Base-by-base conservation (phyloP, 1,140 invertebrate genomes). In the Calephelis virginiensis region DNA sequence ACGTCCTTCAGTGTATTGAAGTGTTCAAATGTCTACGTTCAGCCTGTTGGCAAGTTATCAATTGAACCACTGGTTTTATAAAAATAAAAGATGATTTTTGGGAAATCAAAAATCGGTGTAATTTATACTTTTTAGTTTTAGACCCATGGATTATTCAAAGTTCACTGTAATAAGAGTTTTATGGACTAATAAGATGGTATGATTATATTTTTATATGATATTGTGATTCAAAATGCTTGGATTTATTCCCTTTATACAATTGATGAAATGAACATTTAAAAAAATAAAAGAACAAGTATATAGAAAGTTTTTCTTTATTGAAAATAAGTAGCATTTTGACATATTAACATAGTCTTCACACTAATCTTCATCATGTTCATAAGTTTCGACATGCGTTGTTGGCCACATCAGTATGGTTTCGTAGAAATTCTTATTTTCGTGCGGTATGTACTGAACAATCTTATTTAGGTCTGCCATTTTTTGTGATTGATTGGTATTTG, bases 381-480 rank as follows among this genome's bases (percentile, higher is more conserved):
- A 13, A 50, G 49, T 50, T 50, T 50, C 49, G 49, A 50, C 49
- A 28, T 50, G 6, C 13, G 49, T 50, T 50, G 49, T 50, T 50
- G 49, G 49, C 5, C 49, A 50, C 49, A 50, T 50, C 14, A 50
- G 49, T 50, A 50, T 50, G 14, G 49, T 50, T 50, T 50, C 14
- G 49, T 50, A 50, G 14, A 50, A 50, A 50, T 50, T 50, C 13
- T 50, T 50, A n/a, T 50, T 50, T 50, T 50, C 49, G 49, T 50
- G 49, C 49, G 13, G 13, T 50, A 50, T 50, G 49, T 50, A 50
- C 49, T 50, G 49, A 50, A 50, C 49, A 50, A 50, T 50, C 49
- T 50, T 50, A 50, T 50, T 50, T 14, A 50, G 49, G 49, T 50
- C 49, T 50, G 49, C 49, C 49, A 50, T 50, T 50, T 50, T 50